Evolutionary conservation across 2,888 invertebrate species (phyloP), one percentile per base, ranked within the genome.

Genomic region (Pseudococcus longispinus): DNA sequence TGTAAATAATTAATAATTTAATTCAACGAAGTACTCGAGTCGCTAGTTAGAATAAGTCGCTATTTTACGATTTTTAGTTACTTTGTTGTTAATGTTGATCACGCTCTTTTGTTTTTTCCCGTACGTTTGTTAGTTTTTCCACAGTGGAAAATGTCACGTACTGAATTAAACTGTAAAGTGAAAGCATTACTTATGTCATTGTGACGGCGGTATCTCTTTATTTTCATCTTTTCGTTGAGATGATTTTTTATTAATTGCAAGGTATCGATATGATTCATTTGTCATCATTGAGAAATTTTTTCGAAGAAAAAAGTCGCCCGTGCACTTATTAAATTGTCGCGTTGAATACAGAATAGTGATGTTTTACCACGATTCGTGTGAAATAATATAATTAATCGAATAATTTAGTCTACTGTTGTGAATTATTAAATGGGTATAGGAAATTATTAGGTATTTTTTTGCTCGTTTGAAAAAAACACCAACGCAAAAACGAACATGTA

Each of bases 171-270:
- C 37, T 29, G 55, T 37, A 37, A 85, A 70, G 85, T 85, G 85
- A 85, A 85, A 74, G 85, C 85, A 85, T 85, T 60, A 55, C 23
- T 85, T 74, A 85, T 85, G 37, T 74, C 85, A 85, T 85, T 85
- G 65, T 23, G 8, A 42, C 20, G 42, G 55, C 42, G 32, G 65
- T 37, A 37, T 85, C 44, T 85, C 65, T 42, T 60, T 55, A 13
- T n/a, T n/a, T 80, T 32, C 8, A 32, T 23, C 4, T 46, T 46
- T 46, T 46, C 4, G 37, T 37, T 4, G 37, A 37, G 37, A 77
- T 77, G 9, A 3, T 37, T 77, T 70, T 77, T 32, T 29, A 77
- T 77, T 32, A 32, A 37, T 77, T 46, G 46, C 15, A 55, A 9
- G 37, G 37, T 60, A 23, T 20, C 32, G 37, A 29, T 3, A 77